Evolutionary conservation across 1,140 invertebrate species (phyloP), one percentile per base, ranked within the genome.

Genomic region (Tetranychus cinnabarinus): DNA sequence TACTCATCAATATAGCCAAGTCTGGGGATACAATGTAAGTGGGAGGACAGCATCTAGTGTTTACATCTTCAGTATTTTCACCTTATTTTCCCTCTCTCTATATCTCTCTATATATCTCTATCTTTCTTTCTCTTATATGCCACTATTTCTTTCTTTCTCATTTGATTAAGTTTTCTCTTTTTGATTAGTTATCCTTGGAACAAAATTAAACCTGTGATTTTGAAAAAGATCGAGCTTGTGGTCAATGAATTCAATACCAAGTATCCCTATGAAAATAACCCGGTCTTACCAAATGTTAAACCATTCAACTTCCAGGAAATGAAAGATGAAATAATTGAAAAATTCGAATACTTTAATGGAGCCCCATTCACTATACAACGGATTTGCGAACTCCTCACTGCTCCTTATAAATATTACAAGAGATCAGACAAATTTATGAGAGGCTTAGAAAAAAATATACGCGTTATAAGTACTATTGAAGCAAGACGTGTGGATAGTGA

Each of bases 341-440:
- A 84, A 37, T 71, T 93, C 1, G 88, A 93, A 66, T 80, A 80
- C 2, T 77, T 77, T 66, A 68, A 68, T 61, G 71, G 73, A 72
- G 88, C 90, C 2, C 93, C 92, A 0, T 97, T 97, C 68, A 97
- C 93, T 12, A 84, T 97, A 58, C 92, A 97, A 72, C 78, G 92
- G 62, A 81, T 97, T 52, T 93, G 89, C 73, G 93, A 97, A 73
- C 74, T 97, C 3, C 74, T 97, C 0, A 87, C 84, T 2, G 79
- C 82, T 63, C 91, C 92, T 5, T 78, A 82, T n/a, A 88, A 87
- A 70, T 87, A 97, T 69, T 97, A 97, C 71, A 90, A 85, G 68
- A 77, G 88, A 62, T 85, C 88, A 56, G 92, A 97, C 70, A 97
- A 97, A 73, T 97, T 88, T 70, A 85, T 97, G 81, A 75, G 91